Evolutionary conservation across 2,797 vertebrate genomes (phyloP).

Genomic region (Ambastaia sidthimunki): DNA sequence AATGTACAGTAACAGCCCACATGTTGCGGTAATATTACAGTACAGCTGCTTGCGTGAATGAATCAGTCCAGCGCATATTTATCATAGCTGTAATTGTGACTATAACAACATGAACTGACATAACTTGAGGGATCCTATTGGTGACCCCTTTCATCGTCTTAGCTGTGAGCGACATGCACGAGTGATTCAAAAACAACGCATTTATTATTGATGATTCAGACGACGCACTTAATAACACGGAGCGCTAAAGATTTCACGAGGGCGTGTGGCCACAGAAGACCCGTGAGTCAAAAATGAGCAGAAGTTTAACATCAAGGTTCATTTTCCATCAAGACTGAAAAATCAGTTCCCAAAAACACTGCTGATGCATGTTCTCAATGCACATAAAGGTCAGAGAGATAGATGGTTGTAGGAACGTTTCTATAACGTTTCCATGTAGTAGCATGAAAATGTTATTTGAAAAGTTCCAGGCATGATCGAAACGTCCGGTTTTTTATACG

Average conservation of each 20-base stretch:
- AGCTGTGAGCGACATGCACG: conserved; percentile 5
- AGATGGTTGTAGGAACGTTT: too few species aligned
- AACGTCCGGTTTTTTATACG: too few species aligned
- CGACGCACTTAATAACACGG: conserved; percentile 22
- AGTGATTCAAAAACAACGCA: conserved; percentile 45
- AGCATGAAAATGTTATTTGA: too few species aligned
- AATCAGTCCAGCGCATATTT: conserved; percentile 39
- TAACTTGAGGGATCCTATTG: conserved; percentile 3
- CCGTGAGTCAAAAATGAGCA: conserved; percentile 66
- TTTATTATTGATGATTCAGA: conserved; percentile 42
- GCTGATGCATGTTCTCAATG: conserved; percentile 59
- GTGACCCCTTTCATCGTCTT: conserved; percentile 16
- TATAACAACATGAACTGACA: conserved; percentile 26
- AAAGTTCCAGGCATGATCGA: too few species aligned
- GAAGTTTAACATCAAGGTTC: conserved; percentile 52
- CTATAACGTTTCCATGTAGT: too few species aligned
- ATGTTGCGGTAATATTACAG: conserved; percentile 16
- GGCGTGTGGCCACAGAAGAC: conserved; percentile 13
- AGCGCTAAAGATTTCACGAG: conserved; percentile 42
- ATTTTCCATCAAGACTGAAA: conserved; percentile 43
- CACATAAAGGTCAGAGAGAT: conserved; percentile 60
- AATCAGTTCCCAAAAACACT: conserved; percentile 68
- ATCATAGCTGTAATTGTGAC: conserved; percentile 48
- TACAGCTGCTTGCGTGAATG: background rate
- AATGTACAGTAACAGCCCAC: conserved; percentile 28